Conservation (phyloP, 2,888 invertebrate genomes). For the Drosophila tripunctata region DNA sequence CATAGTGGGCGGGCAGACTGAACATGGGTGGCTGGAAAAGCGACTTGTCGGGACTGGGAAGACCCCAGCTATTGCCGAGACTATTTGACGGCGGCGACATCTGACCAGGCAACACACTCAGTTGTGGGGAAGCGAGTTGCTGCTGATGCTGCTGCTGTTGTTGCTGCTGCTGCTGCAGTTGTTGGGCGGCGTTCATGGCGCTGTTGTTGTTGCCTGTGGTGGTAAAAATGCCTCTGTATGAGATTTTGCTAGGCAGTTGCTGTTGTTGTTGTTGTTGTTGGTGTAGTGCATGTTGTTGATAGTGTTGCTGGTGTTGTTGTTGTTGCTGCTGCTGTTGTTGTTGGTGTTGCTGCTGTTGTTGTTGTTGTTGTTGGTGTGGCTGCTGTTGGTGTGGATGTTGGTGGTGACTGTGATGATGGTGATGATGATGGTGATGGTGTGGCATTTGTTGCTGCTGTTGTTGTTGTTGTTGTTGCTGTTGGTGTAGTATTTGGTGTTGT, state of each 20-base stretch:
- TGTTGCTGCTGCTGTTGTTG: slow-evolving; percentile 82
- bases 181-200: slow-evolving; percentile 67
- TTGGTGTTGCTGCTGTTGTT: slow-evolving; percentile 74
- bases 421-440: slow-evolving; percentile 63
- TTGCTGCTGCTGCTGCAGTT: slow-evolving; percentile 65
- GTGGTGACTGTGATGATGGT: slow-evolving; percentile 66
- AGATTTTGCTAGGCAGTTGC: slow-evolving; percentile 85
- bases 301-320: slow-evolving; percentile 75
- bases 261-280: slow-evolving; percentile 81
- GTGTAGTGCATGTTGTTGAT: slow-evolving; percentile 78
- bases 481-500: slow-evolving; percentile 83
- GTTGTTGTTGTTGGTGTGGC: slow-evolving; percentile 75
- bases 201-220: slow-evolving; percentile 86
- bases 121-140: slow-evolving; percentile 83
- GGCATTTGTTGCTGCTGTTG: slow-evolving; percentile 68
- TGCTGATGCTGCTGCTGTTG: slow-evolving; percentile 73
- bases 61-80: slow-evolving; percentile 89
- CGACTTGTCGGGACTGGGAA: slow-evolving; percentile 88
- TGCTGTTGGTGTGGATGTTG: slow-evolving; percentile 77
- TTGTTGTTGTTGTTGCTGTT: slow-evolving; percentile 73
- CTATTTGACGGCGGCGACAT: slow-evolving; percentile 86
- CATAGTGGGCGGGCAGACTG: slow-evolving; percentile 86
- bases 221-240: slow-evolving; percentile 90
- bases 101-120: slow-evolving; percentile 83
- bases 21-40: slow-evolving; percentile 88